These are phyloP conservation scores for Apamea anceps DNA, from an alignment of 2,888 invertebrate genomes.

Conservation along the genomic window DNA sequence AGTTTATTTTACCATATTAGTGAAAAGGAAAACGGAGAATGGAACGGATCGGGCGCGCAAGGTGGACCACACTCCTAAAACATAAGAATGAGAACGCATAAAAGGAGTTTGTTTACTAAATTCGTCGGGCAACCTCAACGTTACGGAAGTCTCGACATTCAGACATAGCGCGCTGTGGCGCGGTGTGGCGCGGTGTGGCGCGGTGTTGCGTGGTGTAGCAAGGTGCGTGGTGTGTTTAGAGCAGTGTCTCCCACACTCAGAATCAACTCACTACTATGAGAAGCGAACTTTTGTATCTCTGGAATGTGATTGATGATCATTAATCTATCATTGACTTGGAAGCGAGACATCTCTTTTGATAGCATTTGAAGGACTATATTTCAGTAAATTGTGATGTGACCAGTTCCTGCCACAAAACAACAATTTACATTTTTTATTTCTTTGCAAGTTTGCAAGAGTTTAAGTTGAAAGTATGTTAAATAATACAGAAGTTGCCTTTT, in stretches of 20 bases:
- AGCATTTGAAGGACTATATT: neutral
- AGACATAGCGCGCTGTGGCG: neutral
- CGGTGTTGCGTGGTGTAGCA: neutral
- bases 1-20: constrained; percentile 26
- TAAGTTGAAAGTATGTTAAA: neutral
- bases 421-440: no score
- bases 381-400: neutral
- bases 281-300: neutral
- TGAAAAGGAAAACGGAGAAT: constrained; percentile 15
- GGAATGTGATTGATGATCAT: neutral
- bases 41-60: constrained; percentile 20
- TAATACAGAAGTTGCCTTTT: neutral
- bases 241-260: neutral
- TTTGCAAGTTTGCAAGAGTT: no score
- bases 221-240: neutral
- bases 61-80: constrained; percentile 47
- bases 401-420: no score
- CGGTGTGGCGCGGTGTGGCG: neutral
- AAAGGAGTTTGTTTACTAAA: constrained; percentile 40
- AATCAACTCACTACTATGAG: neutral
- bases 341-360: neutral
- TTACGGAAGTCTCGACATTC: neutral
- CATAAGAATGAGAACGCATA: neutral
- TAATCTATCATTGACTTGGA: neutral
- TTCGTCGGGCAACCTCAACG: constrained; percentile 20